phyloP scores from a whole-genome alignment of 1,140 invertebrate genomes.

The Sminthurinus signatus region DNA sequence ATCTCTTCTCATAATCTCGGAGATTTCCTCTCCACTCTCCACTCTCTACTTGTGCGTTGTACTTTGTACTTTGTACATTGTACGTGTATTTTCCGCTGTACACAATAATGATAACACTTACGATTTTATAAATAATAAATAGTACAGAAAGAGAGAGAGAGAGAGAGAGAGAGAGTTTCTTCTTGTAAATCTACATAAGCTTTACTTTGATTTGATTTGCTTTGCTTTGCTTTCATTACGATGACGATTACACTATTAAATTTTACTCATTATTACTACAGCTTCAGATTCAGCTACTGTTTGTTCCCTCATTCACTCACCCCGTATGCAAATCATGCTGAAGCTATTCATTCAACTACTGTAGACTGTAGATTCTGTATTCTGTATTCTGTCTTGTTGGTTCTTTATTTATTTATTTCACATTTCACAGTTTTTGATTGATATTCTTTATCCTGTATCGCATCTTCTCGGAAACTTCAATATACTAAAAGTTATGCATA shows the following conservation, averaged over 20 bases:
- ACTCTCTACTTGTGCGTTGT: background rate
- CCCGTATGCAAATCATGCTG: slow-evolving; percentile 24
- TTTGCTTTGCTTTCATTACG: background rate
- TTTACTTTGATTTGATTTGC: background rate
- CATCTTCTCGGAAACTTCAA: slow-evolving; percentile 9
- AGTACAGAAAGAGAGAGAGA: background rate
- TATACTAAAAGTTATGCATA: background rate
- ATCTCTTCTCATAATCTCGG: slow-evolving; percentile 29
- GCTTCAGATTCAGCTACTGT: background rate
- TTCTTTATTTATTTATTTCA: too few species aligned
- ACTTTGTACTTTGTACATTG: background rate
- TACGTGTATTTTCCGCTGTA: background rate
- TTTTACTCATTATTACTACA: background rate
- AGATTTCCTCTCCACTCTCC: slow-evolving; percentile 25
- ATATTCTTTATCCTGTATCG: slow-evolving; percentile 35
- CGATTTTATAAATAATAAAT: background rate
- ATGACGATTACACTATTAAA: background rate
- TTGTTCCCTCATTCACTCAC: too few species aligned
- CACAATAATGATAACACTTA: background rate
- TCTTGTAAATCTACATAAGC: background rate
- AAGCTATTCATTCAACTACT: slow-evolving; percentile 22
- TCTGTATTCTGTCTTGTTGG: too few species aligned
- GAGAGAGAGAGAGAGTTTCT: background rate
- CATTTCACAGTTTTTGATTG: slow-evolving; percentile 23
- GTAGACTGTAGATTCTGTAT: too few species aligned